Evolutionary conservation across 2,888 invertebrate species (phyloP).

Genomic region (Harpalus rubripes): DNA sequence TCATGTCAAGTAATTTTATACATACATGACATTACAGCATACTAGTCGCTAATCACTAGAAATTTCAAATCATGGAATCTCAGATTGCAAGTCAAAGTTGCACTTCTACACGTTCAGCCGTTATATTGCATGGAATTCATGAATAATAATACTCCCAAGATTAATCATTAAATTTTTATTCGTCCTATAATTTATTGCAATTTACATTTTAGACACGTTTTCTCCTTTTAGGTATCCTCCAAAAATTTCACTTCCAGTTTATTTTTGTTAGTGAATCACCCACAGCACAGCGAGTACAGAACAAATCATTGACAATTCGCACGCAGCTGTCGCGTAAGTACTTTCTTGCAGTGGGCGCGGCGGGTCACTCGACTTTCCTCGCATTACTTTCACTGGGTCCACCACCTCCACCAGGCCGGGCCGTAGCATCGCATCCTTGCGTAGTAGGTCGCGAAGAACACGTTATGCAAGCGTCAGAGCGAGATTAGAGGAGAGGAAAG

Average conservation of each 20-base stretch:
- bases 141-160: too few species aligned
- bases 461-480: conserved; percentile 67
- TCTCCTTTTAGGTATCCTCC: conserved; percentile 29
- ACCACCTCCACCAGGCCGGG: neutral
- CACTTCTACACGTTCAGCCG: too few species aligned
- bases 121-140: too few species aligned
- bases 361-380: conserved; percentile 58
- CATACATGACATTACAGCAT: conserved; percentile 3
- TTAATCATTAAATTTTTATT: neutral
- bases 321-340: conserved; percentile 45
- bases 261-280: conserved; percentile 24
- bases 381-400: conserved; percentile 56
- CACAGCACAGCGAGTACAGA: conserved; percentile 3
- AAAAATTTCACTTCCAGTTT: conserved; percentile 41
- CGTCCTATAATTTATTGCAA: conserved; percentile 5
- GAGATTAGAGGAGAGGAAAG: conserved; percentile 63
- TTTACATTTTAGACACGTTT: conserved; percentile 9
- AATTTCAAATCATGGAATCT: too few species aligned
- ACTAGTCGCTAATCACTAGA: too few species aligned
- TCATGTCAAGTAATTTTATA: conserved; percentile 37
- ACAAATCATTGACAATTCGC: conserved; percentile 54
- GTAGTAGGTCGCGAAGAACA: conserved; percentile 68
- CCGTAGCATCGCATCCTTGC: conserved; percentile 68
- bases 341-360: conserved; percentile 57
- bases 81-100: too few species aligned